Evolutionary conservation across 1,140 invertebrate species (phyloP).

Genomic region (Drosophila erecta): DNA sequence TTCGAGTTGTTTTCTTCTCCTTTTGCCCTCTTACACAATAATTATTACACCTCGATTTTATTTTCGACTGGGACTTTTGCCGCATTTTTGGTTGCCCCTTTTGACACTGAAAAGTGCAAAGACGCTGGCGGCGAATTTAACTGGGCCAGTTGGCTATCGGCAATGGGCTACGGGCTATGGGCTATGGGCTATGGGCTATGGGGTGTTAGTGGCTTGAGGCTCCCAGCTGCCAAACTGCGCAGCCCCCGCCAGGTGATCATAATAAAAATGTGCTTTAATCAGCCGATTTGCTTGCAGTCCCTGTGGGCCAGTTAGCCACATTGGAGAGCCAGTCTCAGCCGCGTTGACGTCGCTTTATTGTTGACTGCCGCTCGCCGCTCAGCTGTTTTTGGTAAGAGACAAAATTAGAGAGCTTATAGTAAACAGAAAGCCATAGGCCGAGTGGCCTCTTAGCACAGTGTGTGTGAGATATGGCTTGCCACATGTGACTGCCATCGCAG

Average conservation of each 20-base stretch:
- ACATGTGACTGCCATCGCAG: slow-evolving; percentile 60
- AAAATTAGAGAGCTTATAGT: neutral
- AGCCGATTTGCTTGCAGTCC: slow-evolving; percentile 74
- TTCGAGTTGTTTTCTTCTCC: slow-evolving; percentile 45
- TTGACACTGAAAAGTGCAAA: slow-evolving; percentile 74
- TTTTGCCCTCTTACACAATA: slow-evolving; percentile 60
- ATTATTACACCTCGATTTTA: slow-evolving; percentile 66
- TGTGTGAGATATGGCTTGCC: slow-evolving; percentile 23
- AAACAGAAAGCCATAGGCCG: neutral
- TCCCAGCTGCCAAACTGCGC: slow-evolving; percentile 51
- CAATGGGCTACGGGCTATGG: slow-evolving; percentile 14
- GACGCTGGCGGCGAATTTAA: slow-evolving; percentile 53
- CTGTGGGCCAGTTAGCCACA: slow-evolving; percentile 48
- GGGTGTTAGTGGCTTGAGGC: neutral
- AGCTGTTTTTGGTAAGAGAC: slow-evolving; percentile 54
- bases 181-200: slow-evolving; percentile 2
- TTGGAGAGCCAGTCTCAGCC: slow-evolving; percentile 48
- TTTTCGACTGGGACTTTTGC: slow-evolving; percentile 28
- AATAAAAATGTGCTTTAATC: slow-evolving; percentile 70
- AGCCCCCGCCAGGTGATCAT: slow-evolving; percentile 44
- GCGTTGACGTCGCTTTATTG: slow-evolving; percentile 9
- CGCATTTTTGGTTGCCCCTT: slow-evolving; percentile 40
- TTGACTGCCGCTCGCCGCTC: slow-evolving; percentile 24
- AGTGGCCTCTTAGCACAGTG: slow-evolving; percentile 14
- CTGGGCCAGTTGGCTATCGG: slow-evolving; percentile 48